Conservation (phyloP, 2,113 vertebrate species). For the Candoia aspera region DNA sequence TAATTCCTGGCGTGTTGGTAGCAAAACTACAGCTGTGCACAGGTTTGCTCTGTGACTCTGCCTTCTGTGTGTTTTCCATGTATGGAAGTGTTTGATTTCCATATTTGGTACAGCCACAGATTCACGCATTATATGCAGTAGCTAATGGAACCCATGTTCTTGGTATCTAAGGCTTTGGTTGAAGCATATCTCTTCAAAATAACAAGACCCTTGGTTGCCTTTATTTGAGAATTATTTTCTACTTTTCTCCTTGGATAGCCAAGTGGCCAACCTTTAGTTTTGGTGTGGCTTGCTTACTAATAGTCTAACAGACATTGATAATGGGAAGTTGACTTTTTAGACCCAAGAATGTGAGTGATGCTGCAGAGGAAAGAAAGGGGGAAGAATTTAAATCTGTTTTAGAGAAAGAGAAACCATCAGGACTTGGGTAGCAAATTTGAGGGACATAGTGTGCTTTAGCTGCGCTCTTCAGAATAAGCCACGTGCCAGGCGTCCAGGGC, state of each 20-base stretch:
- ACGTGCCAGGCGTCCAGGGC: too few relatives aligned
- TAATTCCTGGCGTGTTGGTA: background rate
- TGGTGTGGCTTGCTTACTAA: background rate
- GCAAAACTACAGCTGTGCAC: conserved; percentile 26
- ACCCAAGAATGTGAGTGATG: background rate
- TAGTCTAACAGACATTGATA: background rate
- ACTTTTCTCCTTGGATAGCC: background rate
- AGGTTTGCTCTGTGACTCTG: conserved; percentile 47
- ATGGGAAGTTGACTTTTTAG: background rate
- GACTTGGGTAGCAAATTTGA: background rate
- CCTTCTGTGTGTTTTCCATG: background rate
- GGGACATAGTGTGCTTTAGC: too few relatives aligned
- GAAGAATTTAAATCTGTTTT: background rate
- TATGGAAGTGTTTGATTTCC: accelerated
- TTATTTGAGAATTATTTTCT: background rate
- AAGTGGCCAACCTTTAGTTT: background rate
- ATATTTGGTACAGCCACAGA: background rate
- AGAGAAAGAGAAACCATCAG: too few relatives aligned
- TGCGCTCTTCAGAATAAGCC: too few relatives aligned
- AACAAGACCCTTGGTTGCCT: conserved; percentile 5
- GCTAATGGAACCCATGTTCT: background rate
- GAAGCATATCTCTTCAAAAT: conserved; percentile 58
- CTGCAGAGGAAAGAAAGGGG: background rate
- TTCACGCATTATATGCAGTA: conserved; percentile 19
- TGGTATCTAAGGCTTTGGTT: conserved; percentile 17